These are phyloP conservation scores for Enteromius paludinosus DNA, from an alignment of 2,797 vertebrate species.

Conservation along the genomic window DNA sequence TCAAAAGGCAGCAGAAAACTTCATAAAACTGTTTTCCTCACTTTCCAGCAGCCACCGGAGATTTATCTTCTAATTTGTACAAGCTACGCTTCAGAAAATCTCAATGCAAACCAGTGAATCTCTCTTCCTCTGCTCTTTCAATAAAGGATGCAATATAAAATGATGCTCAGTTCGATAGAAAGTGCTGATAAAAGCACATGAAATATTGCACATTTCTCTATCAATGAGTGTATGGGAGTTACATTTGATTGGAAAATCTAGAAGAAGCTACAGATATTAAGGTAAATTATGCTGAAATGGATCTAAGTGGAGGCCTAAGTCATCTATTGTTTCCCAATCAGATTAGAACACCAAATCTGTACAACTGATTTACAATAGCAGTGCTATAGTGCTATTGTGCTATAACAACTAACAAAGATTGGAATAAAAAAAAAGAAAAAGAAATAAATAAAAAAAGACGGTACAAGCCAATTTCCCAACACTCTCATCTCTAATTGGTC, in stretches of 20 bases:
- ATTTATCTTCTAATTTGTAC: constrained; percentile 84
- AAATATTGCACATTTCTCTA: constrained; percentile 13
- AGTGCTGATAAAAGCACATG: constrained; percentile 26
- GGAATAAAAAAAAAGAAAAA: neutral
- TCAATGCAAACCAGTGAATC: constrained; percentile 75
- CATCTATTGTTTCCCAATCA: neutral
- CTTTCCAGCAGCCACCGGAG: constrained; percentile 63
- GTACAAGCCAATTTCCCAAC: neutral
- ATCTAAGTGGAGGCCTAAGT: neutral
- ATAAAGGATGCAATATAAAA: constrained; percentile 72
- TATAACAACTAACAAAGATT: neutral
- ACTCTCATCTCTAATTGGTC: neutral
- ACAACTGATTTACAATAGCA: neutral
- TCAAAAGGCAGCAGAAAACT: constrained; percentile 26
- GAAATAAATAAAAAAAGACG: too few species aligned
- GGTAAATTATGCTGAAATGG: neutral
- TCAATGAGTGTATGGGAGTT: constrained; percentile 9
- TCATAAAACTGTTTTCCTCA: constrained; percentile 56
- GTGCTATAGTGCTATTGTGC: too few species aligned
- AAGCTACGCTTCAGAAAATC: constrained; percentile 73
- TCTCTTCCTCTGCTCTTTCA: constrained; percentile 77
- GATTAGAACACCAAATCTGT: neutral
- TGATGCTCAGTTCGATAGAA: constrained; percentile 70
- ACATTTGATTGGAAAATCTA: neutral
- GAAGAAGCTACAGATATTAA: neutral